These are phyloP conservation scores for Eremobia ochroleuca DNA, from an alignment of 2,888 invertebrate genomes.

Conservation along the genomic window DNA sequence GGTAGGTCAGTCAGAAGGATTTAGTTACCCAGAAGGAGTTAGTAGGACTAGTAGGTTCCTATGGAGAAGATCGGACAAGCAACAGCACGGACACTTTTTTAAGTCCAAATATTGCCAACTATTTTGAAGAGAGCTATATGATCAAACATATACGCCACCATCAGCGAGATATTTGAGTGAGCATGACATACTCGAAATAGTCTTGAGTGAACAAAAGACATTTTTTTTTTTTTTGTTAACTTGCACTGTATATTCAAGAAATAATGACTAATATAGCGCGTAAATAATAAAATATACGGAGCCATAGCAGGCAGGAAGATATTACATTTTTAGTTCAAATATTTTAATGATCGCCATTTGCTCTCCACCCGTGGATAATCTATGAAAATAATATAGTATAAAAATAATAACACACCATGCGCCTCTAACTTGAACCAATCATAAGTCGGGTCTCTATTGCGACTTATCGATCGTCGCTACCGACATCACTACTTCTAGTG, in stretches of 20 bases:
- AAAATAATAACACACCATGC: neutral
- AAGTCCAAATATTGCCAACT: neutral
- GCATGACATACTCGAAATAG: neutral
- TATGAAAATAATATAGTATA: neutral
- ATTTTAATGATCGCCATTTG: neutral
- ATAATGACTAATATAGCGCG: neutral
- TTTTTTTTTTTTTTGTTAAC: too few relatives aligned
- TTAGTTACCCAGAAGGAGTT: neutral
- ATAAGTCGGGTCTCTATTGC: conserved; percentile 46
- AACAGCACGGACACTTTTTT: neutral
- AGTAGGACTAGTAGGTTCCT: neutral
- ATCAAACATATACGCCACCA: neutral
- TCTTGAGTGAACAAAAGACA: too few relatives aligned
- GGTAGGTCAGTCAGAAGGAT: neutral
- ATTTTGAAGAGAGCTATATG: too few relatives aligned
- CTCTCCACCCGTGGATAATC: neutral
- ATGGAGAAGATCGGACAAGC: neutral
- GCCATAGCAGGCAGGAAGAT: neutral
- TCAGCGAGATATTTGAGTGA: neutral
- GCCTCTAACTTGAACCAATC: conserved; percentile 21
- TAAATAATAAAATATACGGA: neutral
- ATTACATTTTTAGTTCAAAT: neutral
- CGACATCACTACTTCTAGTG: conserved; percentile 60
- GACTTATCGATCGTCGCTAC: conserved; percentile 63
- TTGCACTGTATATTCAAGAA: neutral